phyloP scores from a whole-genome alignment of 2,113 vertebrate genomes.

The Eulemur rufifrons region DNA sequence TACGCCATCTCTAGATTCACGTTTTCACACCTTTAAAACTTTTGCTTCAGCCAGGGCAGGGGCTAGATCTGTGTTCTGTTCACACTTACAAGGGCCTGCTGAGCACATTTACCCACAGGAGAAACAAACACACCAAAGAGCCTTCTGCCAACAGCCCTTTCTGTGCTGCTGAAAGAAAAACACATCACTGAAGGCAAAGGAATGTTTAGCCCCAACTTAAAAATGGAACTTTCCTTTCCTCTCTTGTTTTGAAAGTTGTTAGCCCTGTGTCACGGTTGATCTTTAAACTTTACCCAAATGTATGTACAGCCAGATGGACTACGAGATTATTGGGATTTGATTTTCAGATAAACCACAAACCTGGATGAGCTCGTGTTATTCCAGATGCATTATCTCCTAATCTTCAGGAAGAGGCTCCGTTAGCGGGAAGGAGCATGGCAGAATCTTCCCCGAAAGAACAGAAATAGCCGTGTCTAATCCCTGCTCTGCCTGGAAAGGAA shows the following conservation, averaged over 20 bases:
- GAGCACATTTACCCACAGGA: slow-evolving; percentile 6
- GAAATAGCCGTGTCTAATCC: slow-evolving; percentile 56
- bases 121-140: slow-evolving; percentile 80
- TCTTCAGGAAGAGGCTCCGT: slow-evolving; percentile 78
- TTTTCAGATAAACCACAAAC: slow-evolving; percentile 83
- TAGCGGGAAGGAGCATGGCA: slow-evolving; percentile 57
- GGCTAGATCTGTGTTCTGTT: slow-evolving; percentile 48
- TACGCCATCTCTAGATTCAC: background rate
- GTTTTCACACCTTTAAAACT: slow-evolving; percentile 48
- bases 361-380: slow-evolving; percentile 83
- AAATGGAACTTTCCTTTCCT: slow-evolving; percentile 70
- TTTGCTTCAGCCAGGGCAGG: background rate
- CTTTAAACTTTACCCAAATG: slow-evolving; percentile 68
- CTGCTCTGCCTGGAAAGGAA: slow-evolving; percentile 36
- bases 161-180: slow-evolving; percentile 78
- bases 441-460: slow-evolving; percentile 62
- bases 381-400: slow-evolving; percentile 83
- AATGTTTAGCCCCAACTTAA: slow-evolving; percentile 72
- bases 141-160: slow-evolving; percentile 66
- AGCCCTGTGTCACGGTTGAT: slow-evolving; percentile 58
- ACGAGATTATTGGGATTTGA: slow-evolving; percentile 80
- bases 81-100: slow-evolving; percentile 22
- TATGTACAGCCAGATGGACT: slow-evolving; percentile 74
- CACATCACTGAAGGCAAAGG: slow-evolving; percentile 69
- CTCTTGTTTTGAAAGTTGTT: slow-evolving; percentile 74